phyloP scores from a whole-genome alignment of 2,797 vertebrate species.

The Lepilemur septentrionalis region DNA sequence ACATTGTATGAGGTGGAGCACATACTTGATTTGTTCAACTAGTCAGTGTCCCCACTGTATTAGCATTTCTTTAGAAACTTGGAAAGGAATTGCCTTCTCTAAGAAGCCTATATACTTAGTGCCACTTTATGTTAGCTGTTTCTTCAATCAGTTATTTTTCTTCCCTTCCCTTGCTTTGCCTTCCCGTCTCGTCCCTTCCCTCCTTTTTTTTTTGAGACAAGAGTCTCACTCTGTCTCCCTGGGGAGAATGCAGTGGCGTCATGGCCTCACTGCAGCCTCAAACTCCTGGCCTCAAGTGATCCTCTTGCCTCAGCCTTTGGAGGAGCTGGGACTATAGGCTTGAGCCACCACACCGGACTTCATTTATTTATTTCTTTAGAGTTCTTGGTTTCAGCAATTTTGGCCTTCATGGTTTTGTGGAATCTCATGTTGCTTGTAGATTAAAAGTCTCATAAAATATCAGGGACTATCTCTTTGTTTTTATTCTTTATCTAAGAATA shows the following conservation, averaged over 20 bases:
- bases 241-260: too few relatives aligned
- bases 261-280: too few relatives aligned
- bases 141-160: not conserved
- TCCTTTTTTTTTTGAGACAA: too few relatives aligned
- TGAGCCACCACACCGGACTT: not conserved
- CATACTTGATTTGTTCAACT: not conserved
- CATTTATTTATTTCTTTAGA: slow-evolving; percentile 23
- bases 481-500: not conserved
- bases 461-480: not conserved
- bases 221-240: too few relatives aligned
- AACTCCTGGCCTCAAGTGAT: too few relatives aligned
- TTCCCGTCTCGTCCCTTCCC: too few relatives aligned
- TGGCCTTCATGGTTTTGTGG: slow-evolving; percentile 21
- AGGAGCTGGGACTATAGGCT: too few relatives aligned
- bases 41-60: not conserved
- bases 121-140: not conserved
- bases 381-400: not conserved
- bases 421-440: not conserved
- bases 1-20: not conserved
- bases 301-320: too few relatives aligned
- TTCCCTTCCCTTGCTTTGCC: too few relatives aligned
- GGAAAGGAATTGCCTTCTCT: not conserved
- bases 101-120: slow-evolving; percentile 27
- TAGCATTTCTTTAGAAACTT: slow-evolving; percentile 14
- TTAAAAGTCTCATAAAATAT: slow-evolving; percentile 36